These are phyloP conservation scores for Cynodonichthys magdalenae DNA, from an alignment of 2,797 vertebrate genomes.

Conservation along the genomic window DNA sequence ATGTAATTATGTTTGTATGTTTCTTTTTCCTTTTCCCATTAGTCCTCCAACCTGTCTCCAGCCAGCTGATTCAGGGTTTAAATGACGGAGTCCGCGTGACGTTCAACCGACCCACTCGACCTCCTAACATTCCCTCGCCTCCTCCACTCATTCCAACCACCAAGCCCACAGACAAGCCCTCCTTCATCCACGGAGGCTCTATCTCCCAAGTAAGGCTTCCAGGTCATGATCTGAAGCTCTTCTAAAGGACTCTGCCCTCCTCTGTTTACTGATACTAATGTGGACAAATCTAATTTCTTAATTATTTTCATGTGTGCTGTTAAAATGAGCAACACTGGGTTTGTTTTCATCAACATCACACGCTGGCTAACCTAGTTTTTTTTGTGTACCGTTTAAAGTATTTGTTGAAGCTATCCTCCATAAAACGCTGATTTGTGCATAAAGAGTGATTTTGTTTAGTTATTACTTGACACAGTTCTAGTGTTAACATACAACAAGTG, in stretches of 20 bases:
- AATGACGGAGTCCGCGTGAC: slow-evolving; percentile 91
- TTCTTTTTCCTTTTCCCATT: slow-evolving; percentile 27
- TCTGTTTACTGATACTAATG: not conserved
- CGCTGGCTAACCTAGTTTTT: not conserved
- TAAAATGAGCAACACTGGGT: slow-evolving; percentile 2
- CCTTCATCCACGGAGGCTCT: slow-evolving; percentile 97
- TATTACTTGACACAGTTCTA: not conserved
- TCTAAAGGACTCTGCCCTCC: not conserved
- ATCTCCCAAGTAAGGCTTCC: slow-evolving; percentile 90
- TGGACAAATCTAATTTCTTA: slow-evolving; percentile 8
- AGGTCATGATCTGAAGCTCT: too few species aligned
- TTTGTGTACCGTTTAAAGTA: not conserved
- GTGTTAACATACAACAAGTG: slow-evolving; percentile 3
- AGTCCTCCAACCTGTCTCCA: slow-evolving; percentile 94
- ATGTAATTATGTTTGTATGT: slow-evolving; percentile 10
- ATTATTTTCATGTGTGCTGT: slow-evolving; percentile 2
- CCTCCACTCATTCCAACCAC: slow-evolving; percentile 98
- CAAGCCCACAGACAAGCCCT: slow-evolving; percentile 96
- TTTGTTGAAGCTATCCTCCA: not conserved
- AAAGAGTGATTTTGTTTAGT: not conserved
- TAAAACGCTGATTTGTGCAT: not conserved
- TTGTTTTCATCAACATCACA: slow-evolving; percentile 17
- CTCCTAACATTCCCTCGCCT: slow-evolving; percentile 90
- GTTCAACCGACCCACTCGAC: slow-evolving; percentile 90
- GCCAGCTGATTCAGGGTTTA: slow-evolving; percentile 90